A percentile compares a stretch with the other conserved stretches of the same genome.
Evolutionary conservation across 1,140 invertebrate genomes (phyloP).

Genomic region (Sminthurides bifidus): DNA sequence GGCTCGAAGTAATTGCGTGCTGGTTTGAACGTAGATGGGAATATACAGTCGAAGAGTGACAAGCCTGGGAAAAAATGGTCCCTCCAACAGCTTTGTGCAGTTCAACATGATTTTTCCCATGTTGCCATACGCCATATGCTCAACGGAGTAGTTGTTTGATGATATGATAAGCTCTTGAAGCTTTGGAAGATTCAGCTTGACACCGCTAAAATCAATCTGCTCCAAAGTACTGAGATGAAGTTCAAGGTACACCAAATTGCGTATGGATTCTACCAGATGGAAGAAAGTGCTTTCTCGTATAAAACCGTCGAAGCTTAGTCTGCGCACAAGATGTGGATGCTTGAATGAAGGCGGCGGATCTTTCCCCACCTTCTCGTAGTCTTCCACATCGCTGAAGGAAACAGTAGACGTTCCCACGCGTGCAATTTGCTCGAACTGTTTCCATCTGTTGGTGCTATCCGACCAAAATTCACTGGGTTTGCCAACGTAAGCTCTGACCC

Average conservation of each 20-base stretch:
- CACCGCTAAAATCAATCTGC: not conserved
- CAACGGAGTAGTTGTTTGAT: conserved; percentile 1
- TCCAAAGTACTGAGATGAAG: conserved; percentile 2
- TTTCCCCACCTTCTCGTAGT: not conserved
- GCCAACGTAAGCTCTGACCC: conserved; percentile 2
- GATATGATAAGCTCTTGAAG: conserved; percentile 6
- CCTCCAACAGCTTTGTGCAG: conserved; percentile 1
- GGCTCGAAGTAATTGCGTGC: not conserved
- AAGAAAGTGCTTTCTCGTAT: not conserved
- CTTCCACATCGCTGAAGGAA: conserved; percentile 5
- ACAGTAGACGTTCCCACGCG: conserved; percentile 1
- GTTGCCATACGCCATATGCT: not conserved
- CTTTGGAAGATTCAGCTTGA: conserved; percentile 1
- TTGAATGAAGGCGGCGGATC: not conserved
- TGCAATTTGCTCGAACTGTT: not conserved
- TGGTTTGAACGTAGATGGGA: not conserved
- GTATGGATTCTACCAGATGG: not conserved
- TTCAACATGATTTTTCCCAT: conserved; percentile 5
- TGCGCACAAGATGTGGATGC: not conserved
- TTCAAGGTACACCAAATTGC: conserved; percentile 2
- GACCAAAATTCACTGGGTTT: conserved; percentile 4
- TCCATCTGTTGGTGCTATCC: not conserved
- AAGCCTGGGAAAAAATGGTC: not conserved
- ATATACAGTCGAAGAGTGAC: conserved; percentile 4
- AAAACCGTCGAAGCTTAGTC: conserved; percentile 4